Base-by-base conservation (phyloP, 2,113 vertebrate genomes). In the Percopsis transmontana region DNA sequence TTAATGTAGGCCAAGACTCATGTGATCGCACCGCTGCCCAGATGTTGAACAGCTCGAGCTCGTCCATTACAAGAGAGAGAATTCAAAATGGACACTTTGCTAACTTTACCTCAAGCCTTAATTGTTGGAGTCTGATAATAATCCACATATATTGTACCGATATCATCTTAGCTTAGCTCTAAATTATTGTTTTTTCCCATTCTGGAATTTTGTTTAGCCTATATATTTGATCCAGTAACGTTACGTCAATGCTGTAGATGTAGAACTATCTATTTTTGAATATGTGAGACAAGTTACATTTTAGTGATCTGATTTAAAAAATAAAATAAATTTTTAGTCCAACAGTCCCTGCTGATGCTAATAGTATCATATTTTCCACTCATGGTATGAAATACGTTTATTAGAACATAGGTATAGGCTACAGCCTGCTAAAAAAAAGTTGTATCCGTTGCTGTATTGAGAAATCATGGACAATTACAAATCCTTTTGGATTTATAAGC, bases 71-170 rank as follows among this genome's bases (percentile, higher is more conserved):
- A 48, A 48, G 47, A 73, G 62, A 62, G 51, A 76, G 58, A 76
- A 81, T 83, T 85, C 83, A 89, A 91, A 90, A 91, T 89, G 85
- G 86, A 86, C 74, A 68, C 83, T 68, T 66, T 18, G 52, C 42
- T 38, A 66, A 45, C 63, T 55, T 47, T 48, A 33, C 10, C 19
- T 48, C 59, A 65, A 21, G 38, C 23, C 16, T 38, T 51, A 19
- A 18, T 18, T 51, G n/a, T 14, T 16, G 12, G 42, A 45, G 11
- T 45, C 27, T 33, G 5, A 33, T 33, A 33, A 33, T 3, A 45
- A 14, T 45, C 3, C 42, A 16, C 15, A 45, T 9, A 45, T 16
- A 10, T 45, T 12, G 42, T 16, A 16, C 8, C 15, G 42, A 45
- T 14, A 45, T 6, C 27, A n/a, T n/a, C 27, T 33, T 33, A 6